Evolutionary conservation across 1,140 invertebrate genomes (phyloP), one percentile per base, ranked within the genome.

Genomic region (Nautilus pompilius): DNA sequence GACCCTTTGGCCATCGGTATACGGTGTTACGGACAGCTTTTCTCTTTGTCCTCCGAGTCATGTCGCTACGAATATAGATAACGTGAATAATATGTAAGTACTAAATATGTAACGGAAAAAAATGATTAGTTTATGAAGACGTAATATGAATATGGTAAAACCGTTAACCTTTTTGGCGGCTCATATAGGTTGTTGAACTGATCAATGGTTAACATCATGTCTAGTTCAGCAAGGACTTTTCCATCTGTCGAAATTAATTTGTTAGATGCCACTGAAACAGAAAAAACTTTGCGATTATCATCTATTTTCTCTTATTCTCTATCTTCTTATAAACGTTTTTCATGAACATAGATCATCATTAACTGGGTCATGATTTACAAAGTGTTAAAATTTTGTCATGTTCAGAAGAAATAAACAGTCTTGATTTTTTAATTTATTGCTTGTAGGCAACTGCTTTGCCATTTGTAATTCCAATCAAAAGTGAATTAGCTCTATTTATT

Each of bases 191-290:
- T 60, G 2, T 68, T 54, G 59, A 72, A 77, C 65, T 75, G 75
- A 48, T 76, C 73, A 32, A 71, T 63, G 13, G 70, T 68, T 29
- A 77, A 62, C 20, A 71, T 45, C 73, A 77, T 72, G 56, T 77
- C 75, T 4, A 77, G 60, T 49, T 77, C 75, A 24, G 74, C 74
- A 24, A 72, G 51, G 41, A 77, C 70, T 26, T 65, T 68, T 0
- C 64, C 68, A n/a, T 65, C 67, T 13, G 65, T 59, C 1, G 49
- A 49, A 3, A 73, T 58, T 33, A 77, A 67, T 33, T 67, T 72
- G 34, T 74, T 66, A 24, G 67, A 62, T 30, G 72, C 69, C 22
- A 70, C 69, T 71, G 58, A 15, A 45, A 59, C 15, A 36, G 32
- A 53, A 30, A 58, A 26, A 41, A 8, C 5, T 32, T 26, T 5